Conservation (phyloP, 1,140 invertebrate species). For the Bombus cullumanus region DNA sequence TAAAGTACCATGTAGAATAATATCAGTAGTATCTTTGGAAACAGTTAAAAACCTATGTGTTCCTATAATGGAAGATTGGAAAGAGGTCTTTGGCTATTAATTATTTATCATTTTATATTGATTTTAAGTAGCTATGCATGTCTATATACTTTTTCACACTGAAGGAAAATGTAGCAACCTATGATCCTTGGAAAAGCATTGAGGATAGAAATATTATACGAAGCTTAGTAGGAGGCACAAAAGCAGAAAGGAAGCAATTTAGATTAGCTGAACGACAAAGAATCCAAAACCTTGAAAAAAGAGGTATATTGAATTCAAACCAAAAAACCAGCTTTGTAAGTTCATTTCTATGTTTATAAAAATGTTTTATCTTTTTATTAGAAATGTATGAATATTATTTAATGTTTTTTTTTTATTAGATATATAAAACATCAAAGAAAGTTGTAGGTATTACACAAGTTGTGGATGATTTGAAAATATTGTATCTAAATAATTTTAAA, state of each 20-base stretch:
- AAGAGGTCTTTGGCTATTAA: neutral
- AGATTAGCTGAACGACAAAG: neutral
- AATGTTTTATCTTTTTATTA: neutral
- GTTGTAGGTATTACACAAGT: neutral
- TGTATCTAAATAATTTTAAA: neutral
- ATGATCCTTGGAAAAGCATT: slow-evolving; percentile 18
- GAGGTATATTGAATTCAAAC: too few relatives aligned
- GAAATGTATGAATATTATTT: neutral
- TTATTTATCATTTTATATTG: neutral
- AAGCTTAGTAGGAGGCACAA: neutral
- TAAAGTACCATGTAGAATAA: neutral
- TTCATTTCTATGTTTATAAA: neutral
- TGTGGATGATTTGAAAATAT: neutral
- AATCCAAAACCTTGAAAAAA: neutral
- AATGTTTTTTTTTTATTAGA: neutral
- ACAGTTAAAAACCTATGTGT: neutral
- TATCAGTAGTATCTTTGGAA: neutral
- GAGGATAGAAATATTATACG: neutral
- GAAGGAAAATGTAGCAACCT: neutral
- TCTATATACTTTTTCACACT: neutral
- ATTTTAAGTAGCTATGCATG: neutral
- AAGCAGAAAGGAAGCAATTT: neutral
- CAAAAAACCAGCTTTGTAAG: neutral
- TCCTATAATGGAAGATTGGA: slow-evolving; percentile 5
- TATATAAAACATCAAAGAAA: too few relatives aligned